phyloP scores from a whole-genome alignment of 2,797 vertebrate species.

The Phrynocephalus guinanensis region DNA sequence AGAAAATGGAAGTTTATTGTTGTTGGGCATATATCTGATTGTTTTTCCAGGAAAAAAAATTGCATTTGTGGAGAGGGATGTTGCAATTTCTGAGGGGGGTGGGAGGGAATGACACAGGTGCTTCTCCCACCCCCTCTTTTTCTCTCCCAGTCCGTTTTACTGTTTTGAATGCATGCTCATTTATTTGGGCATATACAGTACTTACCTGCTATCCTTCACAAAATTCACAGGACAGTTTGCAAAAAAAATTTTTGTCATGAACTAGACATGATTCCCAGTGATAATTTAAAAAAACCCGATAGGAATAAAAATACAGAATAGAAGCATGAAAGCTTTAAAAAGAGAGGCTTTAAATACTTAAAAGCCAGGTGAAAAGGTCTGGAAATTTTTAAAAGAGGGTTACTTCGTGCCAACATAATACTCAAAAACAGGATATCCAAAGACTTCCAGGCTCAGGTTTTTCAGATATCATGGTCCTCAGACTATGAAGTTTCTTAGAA shows the following conservation, averaged over 20 bases:
- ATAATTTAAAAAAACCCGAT: background rate
- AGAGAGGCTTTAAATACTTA: background rate
- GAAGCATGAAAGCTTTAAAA: background rate
- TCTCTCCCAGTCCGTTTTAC: background rate
- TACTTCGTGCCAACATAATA: too few species aligned
- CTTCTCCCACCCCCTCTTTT: background rate
- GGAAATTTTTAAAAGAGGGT: background rate
- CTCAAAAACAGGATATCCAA: background rate
- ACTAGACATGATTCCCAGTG: too few species aligned
- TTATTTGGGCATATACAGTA: background rate
- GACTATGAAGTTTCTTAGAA: background rate
- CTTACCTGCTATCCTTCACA: background rate
- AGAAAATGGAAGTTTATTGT: background rate
- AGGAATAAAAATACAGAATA: background rate
- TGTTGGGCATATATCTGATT: background rate
- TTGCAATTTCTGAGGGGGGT: background rate
- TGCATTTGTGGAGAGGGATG: background rate
- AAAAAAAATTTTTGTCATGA: background rate
- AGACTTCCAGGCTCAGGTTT: background rate
- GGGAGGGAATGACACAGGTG: too few species aligned
- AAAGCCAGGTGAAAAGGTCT: background rate
- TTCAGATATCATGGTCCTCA: background rate
- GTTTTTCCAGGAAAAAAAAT: background rate
- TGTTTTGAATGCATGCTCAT: background rate
- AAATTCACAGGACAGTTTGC: background rate